Evolutionary conservation across 2,113 vertebrate species (phyloP), one percentile per base, ranked within the genome.

Genomic region (Heterocephalus glaber): DNA sequence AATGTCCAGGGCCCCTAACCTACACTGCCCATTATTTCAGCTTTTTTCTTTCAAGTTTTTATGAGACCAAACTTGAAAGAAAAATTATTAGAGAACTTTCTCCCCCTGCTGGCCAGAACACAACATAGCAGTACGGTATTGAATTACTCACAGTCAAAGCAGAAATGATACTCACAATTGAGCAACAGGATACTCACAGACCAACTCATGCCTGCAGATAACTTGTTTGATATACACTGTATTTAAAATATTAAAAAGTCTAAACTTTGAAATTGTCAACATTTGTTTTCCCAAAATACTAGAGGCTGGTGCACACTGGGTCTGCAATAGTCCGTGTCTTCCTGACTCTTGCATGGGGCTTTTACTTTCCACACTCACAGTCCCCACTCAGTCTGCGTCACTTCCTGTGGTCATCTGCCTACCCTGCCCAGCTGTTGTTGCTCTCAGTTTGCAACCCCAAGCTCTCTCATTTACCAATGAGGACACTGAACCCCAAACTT

Each of bases 101-200:
- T 66, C 97, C 97, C 94, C 68, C 97, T 97, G 60, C 95, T 97
- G 97, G 96, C 49, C 86, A 72, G 4, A 56, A 54, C 47, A 14
- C 30, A 58, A 28, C 28, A 95, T 26, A 92, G 77, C 84, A 80
- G 58, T 17, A 93, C 2, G 26, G 9, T 26, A 54, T 30, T 9
- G 33, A 86, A 86, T 56, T 24, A 52, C 6, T 41, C 22, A 70
- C 80, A 11, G 60, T 61, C 61, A 95, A 83, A 95, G 63, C 20
- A 35, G 35, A 58, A 89, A 56, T 30, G 16, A 58, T 91, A 96
- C 58, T 86, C 41, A 83, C 26, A 38, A 83, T 81, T 4, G 14
- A 70, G 82, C 14, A 81, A 87, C 6, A 14, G 35, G 47, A 30
- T 61, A 65, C 49, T 58, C 52, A 80, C 33, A 92, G 60, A 84